Percentiles rank a stretch among this genome's conserved stretches.
These are phyloP conservation scores for Hydrozoanthus gracilis DNA, from an alignment of 92 coral and sea anemone species.

Conservation along the genomic window DNA sequence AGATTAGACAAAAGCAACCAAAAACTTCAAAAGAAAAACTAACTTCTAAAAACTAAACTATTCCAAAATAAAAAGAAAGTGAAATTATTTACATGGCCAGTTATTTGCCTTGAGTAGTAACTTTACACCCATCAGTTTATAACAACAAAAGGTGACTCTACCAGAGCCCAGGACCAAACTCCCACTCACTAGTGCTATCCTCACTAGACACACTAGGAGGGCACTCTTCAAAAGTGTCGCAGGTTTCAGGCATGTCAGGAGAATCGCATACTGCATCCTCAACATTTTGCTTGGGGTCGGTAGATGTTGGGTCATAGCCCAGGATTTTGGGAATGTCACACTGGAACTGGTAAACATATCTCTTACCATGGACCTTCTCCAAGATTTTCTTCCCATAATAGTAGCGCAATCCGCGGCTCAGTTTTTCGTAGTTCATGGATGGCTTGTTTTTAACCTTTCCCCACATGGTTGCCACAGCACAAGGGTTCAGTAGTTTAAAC, in stretches of 20 bases:
- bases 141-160: conserved; percentile 40
- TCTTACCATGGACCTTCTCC: conserved; percentile 95
- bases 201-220: conserved; percentile 52
- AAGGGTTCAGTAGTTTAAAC: conserved; percentile 88
- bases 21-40: neutral
- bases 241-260: conserved; percentile 71
- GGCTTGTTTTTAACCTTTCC: conserved; percentile 95
- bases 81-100: conserved; percentile 29
- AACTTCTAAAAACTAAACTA: neutral
- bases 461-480: conserved; percentile 86
- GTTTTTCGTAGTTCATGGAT: conserved; percentile 94
- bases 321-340: conserved; percentile 90
- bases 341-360: conserved; percentile 94
- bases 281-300: conserved; percentile 64
- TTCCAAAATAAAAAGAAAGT: neutral
- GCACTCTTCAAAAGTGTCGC: conserved; percentile 63
- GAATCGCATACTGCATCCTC: conserved; percentile 88
- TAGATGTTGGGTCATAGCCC: conserved; percentile 90
- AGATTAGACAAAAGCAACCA: neutral
- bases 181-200: conserved; percentile 41
- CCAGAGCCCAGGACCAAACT: conserved; percentile 53
- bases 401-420: conserved; percentile 96
- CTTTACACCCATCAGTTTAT: conserved; percentile 28
- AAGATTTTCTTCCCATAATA: conserved; percentile 93
- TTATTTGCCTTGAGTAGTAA: conserved; percentile 35